Conservation (phyloP, 2,113 vertebrate species). For the Rousettus leschenaultii region DNA sequence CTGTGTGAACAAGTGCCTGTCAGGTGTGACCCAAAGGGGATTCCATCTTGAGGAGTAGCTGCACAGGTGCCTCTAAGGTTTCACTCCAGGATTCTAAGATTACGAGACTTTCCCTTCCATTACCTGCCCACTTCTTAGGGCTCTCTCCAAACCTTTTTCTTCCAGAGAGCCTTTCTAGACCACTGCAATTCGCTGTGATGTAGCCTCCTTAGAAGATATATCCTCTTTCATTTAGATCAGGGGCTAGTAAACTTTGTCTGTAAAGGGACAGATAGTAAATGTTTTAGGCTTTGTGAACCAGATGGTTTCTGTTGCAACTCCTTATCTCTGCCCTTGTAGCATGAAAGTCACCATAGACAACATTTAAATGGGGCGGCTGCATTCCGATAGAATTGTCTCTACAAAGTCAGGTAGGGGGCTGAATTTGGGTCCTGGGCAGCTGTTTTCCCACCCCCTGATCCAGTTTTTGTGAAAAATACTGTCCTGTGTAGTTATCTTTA, state of each 20-base stretch:
- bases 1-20: no score
- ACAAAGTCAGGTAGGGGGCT: neutral
- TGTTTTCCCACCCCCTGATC: neutral
- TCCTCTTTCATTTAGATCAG: neutral
- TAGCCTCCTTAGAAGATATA: neutral
- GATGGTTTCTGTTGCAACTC: neutral
- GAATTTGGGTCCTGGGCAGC: neutral
- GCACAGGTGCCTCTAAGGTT: neutral
- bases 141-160: neutral
- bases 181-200: neutral
- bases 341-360: neutral
- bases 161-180: neutral
- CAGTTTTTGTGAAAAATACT: neutral
- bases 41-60: neutral
- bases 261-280: neutral
- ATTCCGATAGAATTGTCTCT: neutral
- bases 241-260: neutral
- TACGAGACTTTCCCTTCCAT: neutral
- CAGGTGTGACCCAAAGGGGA: neutral
- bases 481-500: neutral
- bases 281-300: neutral
- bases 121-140: neutral
- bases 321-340: no score
- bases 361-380: fast-evolving
- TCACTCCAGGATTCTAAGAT: neutral